Evolutionary conservation across 2,888 invertebrate species (phyloP), one percentile per base, ranked within the genome.

Genomic region (Tenthredo livida): DNA sequence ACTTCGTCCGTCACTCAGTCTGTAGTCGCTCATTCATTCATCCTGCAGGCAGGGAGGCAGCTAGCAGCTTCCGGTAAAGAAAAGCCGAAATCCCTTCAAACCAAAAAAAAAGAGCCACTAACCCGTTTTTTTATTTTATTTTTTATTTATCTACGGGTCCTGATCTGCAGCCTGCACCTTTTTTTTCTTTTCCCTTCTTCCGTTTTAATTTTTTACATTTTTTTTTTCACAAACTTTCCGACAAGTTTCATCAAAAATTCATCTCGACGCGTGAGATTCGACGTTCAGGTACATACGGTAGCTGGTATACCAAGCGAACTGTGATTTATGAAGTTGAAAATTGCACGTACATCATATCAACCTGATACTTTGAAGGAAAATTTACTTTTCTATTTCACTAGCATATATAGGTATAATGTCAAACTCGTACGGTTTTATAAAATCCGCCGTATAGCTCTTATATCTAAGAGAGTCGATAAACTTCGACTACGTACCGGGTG

Each of bases 281-380:
- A 37, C 70, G 70, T n/a, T 1, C n/a, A 25, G 37, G n/a, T n/a
- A 70, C 15, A 29, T n/a, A 37, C 33, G 12, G 17, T 10, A 4
- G 3, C 25, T 12, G 9, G 25, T 61, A 10, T 61, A 61, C 33
- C 37, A 9, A 70, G 70, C 15, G 33, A 37, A 70, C 9, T 40
- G 37, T 70, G 70, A 70, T 70, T 70, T 70, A 70, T 70, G 70
- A 70, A 70, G 70, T 70, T 70, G 70, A 70, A 70, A 70, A 70
- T 70, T 70, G 70, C 37, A 70, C 70, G 37, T 70, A 70, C 37
- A 70, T 70, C 70, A 70, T 17, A 70, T 70, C 70, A 70, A 70
- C 70, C 37, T 67, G 67, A 61, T 61, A 70, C 70, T 70, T 70
- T 70, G 33, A 70, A 54, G 67, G 67, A 29, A 67, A 29, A 67